Base-by-base conservation (phyloP, 2,888 invertebrate species). In the Choreutis nemorana region DNA sequence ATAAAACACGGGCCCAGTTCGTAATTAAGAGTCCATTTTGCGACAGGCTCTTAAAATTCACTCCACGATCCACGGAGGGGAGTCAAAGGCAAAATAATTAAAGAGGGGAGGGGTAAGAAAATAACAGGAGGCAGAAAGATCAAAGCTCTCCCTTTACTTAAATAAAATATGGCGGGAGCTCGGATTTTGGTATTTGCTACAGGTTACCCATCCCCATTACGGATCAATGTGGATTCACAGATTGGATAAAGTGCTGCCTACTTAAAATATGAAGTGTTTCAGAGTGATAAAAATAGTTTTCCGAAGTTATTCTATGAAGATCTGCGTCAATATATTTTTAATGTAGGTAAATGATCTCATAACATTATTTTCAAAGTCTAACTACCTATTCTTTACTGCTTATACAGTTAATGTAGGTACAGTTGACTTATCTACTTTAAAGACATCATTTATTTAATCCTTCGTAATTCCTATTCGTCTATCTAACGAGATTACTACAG, bases 81-180 rank as follows among this genome's bases (percentile, higher is more conserved):
- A n/a, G n/a, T 68, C 65, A 67, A 67, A 72, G 65, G 70, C 62
- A 60, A 72, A 73, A 77, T 77, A 75, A 77, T 77, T 77, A 77
- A 70, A 67, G 64, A 56, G 50, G 56, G 58, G 63, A n/a, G 63
- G 59, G 55, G 60, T 62, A 71, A 73, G 70, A 72, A 71, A 71
- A 70, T 64, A 62, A 55, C 54, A 57, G 55, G 54, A 52, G 57
- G 50, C 39, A 49, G 54, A 38, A 49, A 64, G 64, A 77, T 77
- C 75, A 75, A 77, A 77, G 72, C 50, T 50, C 48, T 58, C 60
- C 62, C 63, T 61, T 58, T 50, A 50, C 52, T 55, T 62, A 59
- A 65, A 66, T 67, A 65, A 63, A 63, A 60, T 50, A 59, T 50
- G 45, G 55, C 50, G 47, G 36, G 42, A 45, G 46, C 44, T 41